Percentiles rank a stretch among this genome's conserved stretches.
Evolutionary conservation across 1,140 invertebrate genomes (phyloP).

Genomic region (Batillaria attramentaria): DNA sequence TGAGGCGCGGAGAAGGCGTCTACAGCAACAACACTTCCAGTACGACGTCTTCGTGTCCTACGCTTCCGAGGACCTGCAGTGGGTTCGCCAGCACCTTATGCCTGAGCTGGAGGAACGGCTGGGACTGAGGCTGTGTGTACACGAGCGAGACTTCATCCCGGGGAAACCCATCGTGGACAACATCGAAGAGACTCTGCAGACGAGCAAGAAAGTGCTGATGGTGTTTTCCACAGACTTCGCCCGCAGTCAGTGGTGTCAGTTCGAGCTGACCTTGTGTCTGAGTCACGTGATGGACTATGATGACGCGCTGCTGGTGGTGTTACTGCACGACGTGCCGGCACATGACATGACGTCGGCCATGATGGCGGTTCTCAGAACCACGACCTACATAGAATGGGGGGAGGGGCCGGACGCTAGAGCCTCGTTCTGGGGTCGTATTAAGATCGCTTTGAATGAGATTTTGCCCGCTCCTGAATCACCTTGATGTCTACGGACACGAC

Average conservation of each 20-base stretch:
- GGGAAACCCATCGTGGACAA: slow-evolving; percentile 52
- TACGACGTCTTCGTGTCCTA: slow-evolving; percentile 44
- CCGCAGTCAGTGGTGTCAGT: slow-evolving; percentile 54
- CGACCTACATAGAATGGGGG: slow-evolving; percentile 24
- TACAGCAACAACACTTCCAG: slow-evolving; percentile 13
- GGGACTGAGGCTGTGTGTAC: slow-evolving; percentile 49
- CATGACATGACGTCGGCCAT: slow-evolving; percentile 16
- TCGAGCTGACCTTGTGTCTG: slow-evolving; percentile 69
- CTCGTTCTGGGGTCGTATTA: slow-evolving; percentile 1
- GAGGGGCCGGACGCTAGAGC: not conserved
- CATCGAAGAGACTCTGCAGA: slow-evolving; percentile 49
- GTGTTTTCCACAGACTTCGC: slow-evolving; percentile 51
- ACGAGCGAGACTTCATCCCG: slow-evolving; percentile 55
- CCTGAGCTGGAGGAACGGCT: not conserved
- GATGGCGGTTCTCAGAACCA: slow-evolving; percentile 20
- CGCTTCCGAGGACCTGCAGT: not conserved
- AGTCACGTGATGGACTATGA: slow-evolving; percentile 31
- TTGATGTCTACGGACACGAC: too few species aligned
- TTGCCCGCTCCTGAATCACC: not conserved
- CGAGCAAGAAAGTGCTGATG: slow-evolving; percentile 46
- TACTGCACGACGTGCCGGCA: slow-evolving; percentile 34
- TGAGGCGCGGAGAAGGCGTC: not conserved
- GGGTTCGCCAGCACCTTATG: not conserved
- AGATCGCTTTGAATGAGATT: not conserved
- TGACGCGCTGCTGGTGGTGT: slow-evolving; percentile 29